Evolutionary conservation across 2,888 invertebrate genomes (phyloP).

Genomic region (Drosophila monieri): DNA sequence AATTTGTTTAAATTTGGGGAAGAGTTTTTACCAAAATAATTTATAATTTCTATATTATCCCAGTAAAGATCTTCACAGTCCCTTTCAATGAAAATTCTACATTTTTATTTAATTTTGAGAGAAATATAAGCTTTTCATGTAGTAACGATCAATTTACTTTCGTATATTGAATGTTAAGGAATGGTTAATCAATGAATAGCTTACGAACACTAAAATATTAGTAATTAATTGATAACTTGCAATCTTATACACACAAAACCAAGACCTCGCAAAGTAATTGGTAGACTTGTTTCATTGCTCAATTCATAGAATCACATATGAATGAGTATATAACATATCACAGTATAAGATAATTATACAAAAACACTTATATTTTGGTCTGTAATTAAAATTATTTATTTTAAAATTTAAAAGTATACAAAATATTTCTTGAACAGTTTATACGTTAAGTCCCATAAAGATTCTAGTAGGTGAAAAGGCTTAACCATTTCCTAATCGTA

Average conservation of each 20-base stretch:
- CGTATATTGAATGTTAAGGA: neutral
- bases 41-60: neutral
- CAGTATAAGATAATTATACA: neutral
- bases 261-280: conserved; percentile 21
- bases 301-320: conserved; percentile 18
- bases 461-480: neutral
- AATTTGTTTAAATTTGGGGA: no score
- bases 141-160: neutral
- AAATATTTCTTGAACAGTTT: neutral
- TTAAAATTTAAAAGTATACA: neutral
- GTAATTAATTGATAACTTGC: conserved; percentile 4
- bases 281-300: conserved; percentile 16
- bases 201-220: neutral
- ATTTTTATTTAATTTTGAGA: neutral
- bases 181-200: neutral
- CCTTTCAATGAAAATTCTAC: neutral
- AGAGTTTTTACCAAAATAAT: neutral
- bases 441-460: neutral
- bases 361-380: conserved; percentile 3
- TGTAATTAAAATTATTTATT: neutral
- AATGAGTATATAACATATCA: conserved; percentile 33
- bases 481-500: neutral
- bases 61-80: neutral
- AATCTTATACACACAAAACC: conserved; percentile 8
- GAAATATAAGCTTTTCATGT: neutral